These are phyloP conservation scores for Aegotheles bennettii DNA, from an alignment of 2,113 vertebrate genomes.

Conservation along the genomic window DNA sequence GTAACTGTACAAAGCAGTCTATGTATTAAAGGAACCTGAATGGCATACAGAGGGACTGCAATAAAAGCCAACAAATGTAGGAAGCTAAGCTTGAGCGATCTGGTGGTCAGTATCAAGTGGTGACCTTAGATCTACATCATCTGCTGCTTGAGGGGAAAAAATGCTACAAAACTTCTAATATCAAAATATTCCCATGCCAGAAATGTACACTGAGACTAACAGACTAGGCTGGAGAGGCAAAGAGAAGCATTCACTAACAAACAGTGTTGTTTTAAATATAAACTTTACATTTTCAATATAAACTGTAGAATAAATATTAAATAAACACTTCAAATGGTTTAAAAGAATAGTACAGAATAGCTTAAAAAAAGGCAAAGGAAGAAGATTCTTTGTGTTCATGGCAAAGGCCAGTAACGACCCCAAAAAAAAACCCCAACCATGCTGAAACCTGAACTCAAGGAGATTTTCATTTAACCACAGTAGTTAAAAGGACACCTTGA, in stretches of 20 bases:
- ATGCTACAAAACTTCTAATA: slow-evolving; percentile 50
- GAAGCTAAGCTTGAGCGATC: slow-evolving; percentile 38
- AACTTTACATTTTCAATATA: slow-evolving; percentile 57
- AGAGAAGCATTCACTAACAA: slow-evolving; percentile 49
- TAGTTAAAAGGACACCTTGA: slow-evolving; percentile 24
- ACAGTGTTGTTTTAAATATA: slow-evolving; percentile 40
- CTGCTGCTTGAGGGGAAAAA: background rate
- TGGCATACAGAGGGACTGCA: slow-evolving; percentile 28
- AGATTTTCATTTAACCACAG: slow-evolving; percentile 36
- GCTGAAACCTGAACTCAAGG: slow-evolving; percentile 10
- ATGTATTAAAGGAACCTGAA: slow-evolving; percentile 2
- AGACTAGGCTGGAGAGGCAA: slow-evolving; percentile 38
- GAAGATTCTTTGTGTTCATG: slow-evolving; percentile 16
- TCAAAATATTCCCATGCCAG: slow-evolving; percentile 62
- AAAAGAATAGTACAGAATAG: slow-evolving; percentile 3
- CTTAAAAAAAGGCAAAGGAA: slow-evolving; percentile 14
- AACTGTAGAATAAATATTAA: slow-evolving; percentile 59
- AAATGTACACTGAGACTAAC: slow-evolving; percentile 49
- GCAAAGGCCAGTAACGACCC: slow-evolving; percentile 22
- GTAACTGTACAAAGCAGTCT: slow-evolving; percentile 68
- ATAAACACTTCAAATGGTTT: slow-evolving; percentile 25
- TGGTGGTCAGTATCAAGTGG: background rate
- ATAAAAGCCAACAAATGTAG: slow-evolving; percentile 37
- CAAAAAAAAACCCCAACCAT: slow-evolving; percentile 31
- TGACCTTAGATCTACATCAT: slow-evolving; percentile 10